phyloP scores from a whole-genome alignment of 2,888 invertebrate genomes.

The Brachypterus glaber region DNA sequence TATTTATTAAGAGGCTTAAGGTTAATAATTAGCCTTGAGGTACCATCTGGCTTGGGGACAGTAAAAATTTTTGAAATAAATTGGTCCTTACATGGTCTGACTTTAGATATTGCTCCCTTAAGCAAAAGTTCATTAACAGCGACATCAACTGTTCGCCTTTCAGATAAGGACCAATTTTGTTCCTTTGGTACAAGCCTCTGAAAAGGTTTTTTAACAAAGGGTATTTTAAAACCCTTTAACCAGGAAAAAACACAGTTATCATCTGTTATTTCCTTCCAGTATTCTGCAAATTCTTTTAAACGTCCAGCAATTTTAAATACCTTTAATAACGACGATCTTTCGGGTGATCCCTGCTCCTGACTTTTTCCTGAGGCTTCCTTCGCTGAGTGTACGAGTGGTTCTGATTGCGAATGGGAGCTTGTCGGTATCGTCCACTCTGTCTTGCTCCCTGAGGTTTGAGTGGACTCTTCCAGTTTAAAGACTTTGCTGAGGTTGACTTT shows the following conservation, averaged over 20 bases:
- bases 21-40: slow-evolving; percentile 10
- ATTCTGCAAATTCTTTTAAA: not conserved
- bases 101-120: not conserved
- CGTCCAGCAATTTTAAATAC: not conserved
- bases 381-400: too few species aligned
- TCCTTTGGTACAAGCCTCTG: slow-evolving; percentile 1
- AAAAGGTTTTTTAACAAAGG: slow-evolving; percentile 6
- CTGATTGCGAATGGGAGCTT: too few species aligned
- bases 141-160: not conserved
- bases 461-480: slow-evolving; percentile 1
- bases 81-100: not conserved
- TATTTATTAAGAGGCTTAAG: slow-evolving; percentile 10
- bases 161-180: not conserved
- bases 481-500: too few species aligned
- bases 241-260: not conserved
- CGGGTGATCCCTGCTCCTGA: too few species aligned
- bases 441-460: not conserved
- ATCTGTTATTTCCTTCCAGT: not conserved
- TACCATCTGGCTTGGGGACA: slow-evolving; percentile 10
- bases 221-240: slow-evolving; percentile 5
- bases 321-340: not conserved
- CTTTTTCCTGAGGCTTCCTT: too few species aligned
- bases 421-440: not conserved
- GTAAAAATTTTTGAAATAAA: slow-evolving; percentile 6
- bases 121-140: not conserved